phyloP scores from a whole-genome alignment of 2,113 vertebrate species.

The Trichomycterus rosablanca region DNA sequence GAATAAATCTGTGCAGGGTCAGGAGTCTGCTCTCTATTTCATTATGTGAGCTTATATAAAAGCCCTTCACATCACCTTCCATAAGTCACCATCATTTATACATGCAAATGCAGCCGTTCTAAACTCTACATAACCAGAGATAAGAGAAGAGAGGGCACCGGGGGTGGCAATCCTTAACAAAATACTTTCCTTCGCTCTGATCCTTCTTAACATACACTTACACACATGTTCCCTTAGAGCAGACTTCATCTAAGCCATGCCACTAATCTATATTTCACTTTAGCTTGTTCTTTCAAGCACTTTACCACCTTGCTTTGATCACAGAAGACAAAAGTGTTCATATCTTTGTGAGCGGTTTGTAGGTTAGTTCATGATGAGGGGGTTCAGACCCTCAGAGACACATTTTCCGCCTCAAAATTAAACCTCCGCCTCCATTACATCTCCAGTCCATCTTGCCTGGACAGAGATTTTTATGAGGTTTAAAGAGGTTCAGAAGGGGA shows the following conservation, averaged over 20 bases:
- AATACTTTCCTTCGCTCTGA: slow-evolving; percentile 38
- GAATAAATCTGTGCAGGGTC: slow-evolving; percentile 29
- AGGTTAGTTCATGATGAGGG: slow-evolving; percentile 39
- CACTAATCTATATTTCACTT: slow-evolving; percentile 55
- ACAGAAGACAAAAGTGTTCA: slow-evolving; percentile 46
- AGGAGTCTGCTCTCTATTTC: slow-evolving; percentile 24
- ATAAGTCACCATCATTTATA: slow-evolving; percentile 39
- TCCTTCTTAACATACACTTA: slow-evolving; percentile 21
- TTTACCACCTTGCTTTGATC: slow-evolving; percentile 47
- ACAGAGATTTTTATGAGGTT: slow-evolving; percentile 9
- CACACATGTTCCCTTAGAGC: slow-evolving; percentile 41
- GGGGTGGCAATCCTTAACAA: slow-evolving; percentile 30
- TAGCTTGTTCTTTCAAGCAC: slow-evolving; percentile 50
- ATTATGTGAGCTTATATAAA: slow-evolving; percentile 40
- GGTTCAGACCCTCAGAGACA: slow-evolving; percentile 25
- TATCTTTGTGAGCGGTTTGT: slow-evolving; percentile 37
- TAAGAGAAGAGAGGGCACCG: slow-evolving; percentile 8
- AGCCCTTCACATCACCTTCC: slow-evolving; percentile 37
- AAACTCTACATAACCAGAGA: slow-evolving; percentile 19
- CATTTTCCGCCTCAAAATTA: slow-evolving; percentile 30
- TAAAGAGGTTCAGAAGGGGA: slow-evolving; percentile 3
- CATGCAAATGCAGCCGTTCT: slow-evolving; percentile 38
- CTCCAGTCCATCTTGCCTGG: slow-evolving; percentile 27
- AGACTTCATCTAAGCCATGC: slow-evolving; percentile 43
- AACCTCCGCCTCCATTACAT: slow-evolving; percentile 32